These are phyloP conservation scores for Lepas anatifera DNA, from an alignment of 2,888 invertebrate species.

Conservation along the genomic window DNA sequence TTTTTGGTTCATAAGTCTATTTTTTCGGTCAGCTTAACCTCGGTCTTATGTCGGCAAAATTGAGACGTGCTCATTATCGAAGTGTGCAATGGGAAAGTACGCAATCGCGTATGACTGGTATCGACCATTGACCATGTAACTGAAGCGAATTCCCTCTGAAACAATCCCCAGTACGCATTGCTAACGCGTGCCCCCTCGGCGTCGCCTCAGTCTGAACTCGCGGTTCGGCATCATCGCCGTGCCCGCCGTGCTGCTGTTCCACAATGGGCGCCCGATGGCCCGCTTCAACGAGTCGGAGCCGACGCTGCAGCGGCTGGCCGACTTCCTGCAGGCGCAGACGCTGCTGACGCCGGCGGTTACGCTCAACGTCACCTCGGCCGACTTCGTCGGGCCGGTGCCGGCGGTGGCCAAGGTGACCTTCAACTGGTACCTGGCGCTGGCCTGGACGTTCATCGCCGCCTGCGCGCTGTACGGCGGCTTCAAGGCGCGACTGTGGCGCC, in stretches of 20 bases:
- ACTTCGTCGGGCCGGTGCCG: conserved; percentile 6
- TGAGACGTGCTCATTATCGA: not conserved
- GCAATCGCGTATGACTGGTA: too few relatives aligned
- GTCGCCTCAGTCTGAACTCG: conserved; percentile 49
- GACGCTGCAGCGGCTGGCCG: conserved; percentile 1
- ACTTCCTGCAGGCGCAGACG: not conserved
- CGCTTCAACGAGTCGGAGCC: conserved; percentile 54
- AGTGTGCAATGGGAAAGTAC: too few relatives aligned
- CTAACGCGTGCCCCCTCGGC: not conserved
- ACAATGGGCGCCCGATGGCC: conserved; percentile 71
- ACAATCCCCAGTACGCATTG: not conserved
- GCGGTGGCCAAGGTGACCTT: not conserved
- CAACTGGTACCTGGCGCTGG: conserved; percentile 2
- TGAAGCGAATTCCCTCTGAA: too few relatives aligned
- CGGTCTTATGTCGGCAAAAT: not conserved
- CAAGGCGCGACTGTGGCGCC: not conserved
- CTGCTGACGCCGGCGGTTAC: not conserved
- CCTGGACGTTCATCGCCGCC: not conserved
- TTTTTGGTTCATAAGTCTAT: too few relatives aligned
- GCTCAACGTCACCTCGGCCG: not conserved
- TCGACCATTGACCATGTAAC: too few relatives aligned
- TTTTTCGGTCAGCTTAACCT: not conserved
- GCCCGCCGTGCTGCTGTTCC: conserved; percentile 76
- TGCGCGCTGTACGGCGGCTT: not conserved
- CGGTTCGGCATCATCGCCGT: conserved; percentile 84